Percentiles rank a stretch among this genome's conserved stretches.
phyloP scores from a whole-genome alignment of 1,140 invertebrate genomes.

The Sitophilus oryzae region DNA sequence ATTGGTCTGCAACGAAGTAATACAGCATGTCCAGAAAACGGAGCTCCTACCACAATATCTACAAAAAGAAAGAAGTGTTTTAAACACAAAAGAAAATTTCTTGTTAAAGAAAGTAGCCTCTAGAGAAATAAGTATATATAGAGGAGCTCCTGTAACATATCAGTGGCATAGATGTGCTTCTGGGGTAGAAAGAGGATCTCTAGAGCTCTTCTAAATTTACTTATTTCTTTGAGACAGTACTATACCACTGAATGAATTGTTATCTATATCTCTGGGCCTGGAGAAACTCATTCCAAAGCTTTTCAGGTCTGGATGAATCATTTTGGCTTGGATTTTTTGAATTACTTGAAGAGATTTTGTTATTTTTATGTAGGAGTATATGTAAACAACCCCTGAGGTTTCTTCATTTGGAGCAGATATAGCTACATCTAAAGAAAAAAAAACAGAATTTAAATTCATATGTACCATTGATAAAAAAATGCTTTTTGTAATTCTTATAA shows the following conservation, averaged over 20 bases:
- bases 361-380: conserved; percentile 47
- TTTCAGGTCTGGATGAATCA: conserved; percentile 37
- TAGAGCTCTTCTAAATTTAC: too few species aligned
- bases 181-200: too few species aligned
- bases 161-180: too few species aligned
- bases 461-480: neutral
- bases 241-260: conserved; percentile 45
- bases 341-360: conserved; percentile 44
- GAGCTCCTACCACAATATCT: conserved; percentile 49
- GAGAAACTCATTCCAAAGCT: conserved; percentile 51
- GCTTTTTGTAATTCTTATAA: too few species aligned
- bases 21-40: conserved; percentile 47
- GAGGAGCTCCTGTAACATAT: too few species aligned
- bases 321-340: conserved; percentile 45
- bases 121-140: too few species aligned
- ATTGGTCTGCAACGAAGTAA: conserved; percentile 43
- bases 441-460: neutral
- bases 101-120: too few species aligned
- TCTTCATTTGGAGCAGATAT: conserved; percentile 49
- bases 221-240: too few species aligned
- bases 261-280: conserved; percentile 46
- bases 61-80: conserved; percentile 9
- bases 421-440: conserved; percentile 44
- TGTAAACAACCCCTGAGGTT: conserved; percentile 47
- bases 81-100: neutral